Base-by-base conservation (phyloP, 2,113 vertebrate genomes). In the Datnioides undecimradiatus region DNA sequence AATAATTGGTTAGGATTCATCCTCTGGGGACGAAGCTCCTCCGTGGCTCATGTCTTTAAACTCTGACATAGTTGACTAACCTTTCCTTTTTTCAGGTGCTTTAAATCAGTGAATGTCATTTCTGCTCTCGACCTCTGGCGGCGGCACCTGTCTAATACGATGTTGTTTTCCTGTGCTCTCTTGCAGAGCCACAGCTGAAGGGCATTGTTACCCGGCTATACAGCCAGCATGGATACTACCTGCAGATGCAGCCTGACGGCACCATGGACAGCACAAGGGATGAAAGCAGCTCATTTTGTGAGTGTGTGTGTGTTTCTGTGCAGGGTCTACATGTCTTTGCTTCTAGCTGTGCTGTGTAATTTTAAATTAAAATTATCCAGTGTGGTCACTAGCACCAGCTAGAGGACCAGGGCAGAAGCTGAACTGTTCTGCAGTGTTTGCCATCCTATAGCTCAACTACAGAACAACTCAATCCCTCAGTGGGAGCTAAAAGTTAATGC, bases 131-230 rank as follows among this genome's bases (percentile, higher is more conserved):
- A 46, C 59, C 13, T 69, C 23, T 58, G 27, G 29, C 34, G 1
- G 1, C 5, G 12, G 59, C 46, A n/a, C 31, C 51, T 70, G 34
- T 77, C 68, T 75, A 25, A 85, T 45, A 40, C 14, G 0, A 40
- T 66, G 45, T 55, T 80, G 40, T 67, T 65, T 60, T 66, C 19
- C 29, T 82, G 60, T 69, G 41, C 63, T 84, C 25, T 17, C 67
- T 76, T 75, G 73, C 91, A 97, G 97, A 97, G 79, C 96, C 96
- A 62, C 96, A 96, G 92, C 92, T 98, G 88, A 97, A 97, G 92
- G 97, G 97, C 85, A 97, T 98, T 9, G 95, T 97, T 75, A 97
- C 96, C 43, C 95, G 96, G 40, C 93, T 98, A 51, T 96, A 95
- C 94, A 96, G 96, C 90, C 93, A 96, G 76, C 96, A 97, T 36